Base-by-base conservation (phyloP, 2,113 vertebrate species). In the Myodes glareolus region DNA sequence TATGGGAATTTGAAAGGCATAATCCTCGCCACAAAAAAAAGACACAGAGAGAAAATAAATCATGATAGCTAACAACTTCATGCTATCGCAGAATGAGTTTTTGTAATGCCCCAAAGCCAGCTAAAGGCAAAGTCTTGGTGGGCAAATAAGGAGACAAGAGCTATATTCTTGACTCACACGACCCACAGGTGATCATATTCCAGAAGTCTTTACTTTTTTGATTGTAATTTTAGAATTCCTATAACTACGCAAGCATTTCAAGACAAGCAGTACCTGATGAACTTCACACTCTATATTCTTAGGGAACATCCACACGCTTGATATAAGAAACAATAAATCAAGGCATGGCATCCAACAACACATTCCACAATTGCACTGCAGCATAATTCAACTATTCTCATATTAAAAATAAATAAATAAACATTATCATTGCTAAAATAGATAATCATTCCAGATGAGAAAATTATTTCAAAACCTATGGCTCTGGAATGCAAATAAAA, bases 1-100 rank as follows among this genome's bases (percentile, higher is more conserved):
- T 81, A 85, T 31, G 33, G 91, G 47, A 72, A 75, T 39, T 92
- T 77, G 11, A 94, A 95, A 97, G 50, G 17, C 86, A n/a, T 10
- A 91, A 45, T 89, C 58, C 31, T 94, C 21, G 77, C 92, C 10
- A 42, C 76, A 88, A 17, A 77, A 96, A 52, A 68, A 42, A 27
- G 65, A 67, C 3, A 36, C 8, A 39, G 12, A 81, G 9, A 68
- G 19, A 95, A 95, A 90, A 67, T 61, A 97, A 91, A 73, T 61
- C 36, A 47, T 78, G 45, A 47, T 55, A 36, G 72, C 73, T 76
- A 80, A 85, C 25, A 77, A 67, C 7, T 80, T 82, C 75, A 81
- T 31, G 2, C 75, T 21, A 72, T 67, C 14, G 52, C 68, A 55
- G 47, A 31, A 9, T 70, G 36, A 76, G 13, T 33, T 95, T 92